These are phyloP conservation scores for Cyanocitta stelleri DNA, from an alignment of 2,113 vertebrate species.

Conservation along the genomic window DNA sequence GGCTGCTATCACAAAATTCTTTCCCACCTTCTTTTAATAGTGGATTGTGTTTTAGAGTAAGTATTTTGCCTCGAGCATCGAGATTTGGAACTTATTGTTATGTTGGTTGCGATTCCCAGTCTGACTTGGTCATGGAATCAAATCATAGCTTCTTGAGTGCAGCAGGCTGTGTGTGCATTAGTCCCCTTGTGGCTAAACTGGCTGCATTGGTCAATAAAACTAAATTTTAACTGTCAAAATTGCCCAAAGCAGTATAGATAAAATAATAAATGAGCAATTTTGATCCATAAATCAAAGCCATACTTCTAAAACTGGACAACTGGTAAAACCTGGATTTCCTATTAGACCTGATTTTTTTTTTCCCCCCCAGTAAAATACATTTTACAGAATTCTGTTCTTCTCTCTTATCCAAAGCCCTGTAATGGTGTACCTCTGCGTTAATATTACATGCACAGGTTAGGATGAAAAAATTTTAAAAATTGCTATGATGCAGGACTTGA, in stretches of 20 bases:
- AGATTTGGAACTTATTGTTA: constrained; percentile 73
- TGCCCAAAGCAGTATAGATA: constrained; percentile 75
- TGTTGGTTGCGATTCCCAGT: constrained; percentile 68
- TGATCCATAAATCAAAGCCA: constrained; percentile 77
- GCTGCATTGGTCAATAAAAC: constrained; percentile 79
- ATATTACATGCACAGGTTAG: not conserved
- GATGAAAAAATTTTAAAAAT: not conserved
- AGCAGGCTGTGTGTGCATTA: constrained; percentile 65
- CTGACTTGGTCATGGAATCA: constrained; percentile 70
- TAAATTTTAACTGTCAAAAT: constrained; percentile 81
- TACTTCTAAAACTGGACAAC: constrained; percentile 63
- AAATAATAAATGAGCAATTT: constrained; percentile 79
- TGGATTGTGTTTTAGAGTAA: constrained; percentile 70
- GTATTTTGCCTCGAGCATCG: constrained; percentile 64
- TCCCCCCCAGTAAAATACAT: not conserved
- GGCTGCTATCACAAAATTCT: constrained; percentile 39
- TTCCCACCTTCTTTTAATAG: constrained; percentile 58
- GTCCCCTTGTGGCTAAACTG: constrained; percentile 73
- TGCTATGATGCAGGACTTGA: not conserved
- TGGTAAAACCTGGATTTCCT: constrained; percentile 61
- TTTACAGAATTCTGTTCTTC: not conserved
- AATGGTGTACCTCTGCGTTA: not conserved
- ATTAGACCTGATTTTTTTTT: not conserved
- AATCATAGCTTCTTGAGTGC: constrained; percentile 67
- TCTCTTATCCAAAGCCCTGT: not conserved